Conservation (phyloP, 2,113 vertebrate species). For the Callipepla squamata region DNA sequence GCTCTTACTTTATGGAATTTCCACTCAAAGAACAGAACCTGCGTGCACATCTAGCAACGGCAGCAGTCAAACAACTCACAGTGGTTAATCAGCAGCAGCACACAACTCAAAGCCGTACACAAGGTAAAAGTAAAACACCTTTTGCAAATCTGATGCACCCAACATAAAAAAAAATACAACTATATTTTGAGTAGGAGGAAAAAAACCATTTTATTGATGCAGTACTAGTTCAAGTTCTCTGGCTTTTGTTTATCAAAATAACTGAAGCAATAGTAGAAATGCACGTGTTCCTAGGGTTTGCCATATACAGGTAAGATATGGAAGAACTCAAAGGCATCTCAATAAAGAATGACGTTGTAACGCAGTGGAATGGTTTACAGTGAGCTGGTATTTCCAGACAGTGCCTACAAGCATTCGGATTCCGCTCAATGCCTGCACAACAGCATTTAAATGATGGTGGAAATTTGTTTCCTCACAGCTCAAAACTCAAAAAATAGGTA, state of each 20-base stretch:
- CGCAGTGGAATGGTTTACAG: neutral
- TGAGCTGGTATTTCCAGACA: neutral
- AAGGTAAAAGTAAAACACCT: neutral
- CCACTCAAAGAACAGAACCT: neutral
- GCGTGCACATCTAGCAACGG: fast-evolving
- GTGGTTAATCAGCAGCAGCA: neutral
- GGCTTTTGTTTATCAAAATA: neutral
- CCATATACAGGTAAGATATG: neutral
- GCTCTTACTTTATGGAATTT: neutral
- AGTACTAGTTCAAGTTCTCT: neutral
- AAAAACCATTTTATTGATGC: neutral
- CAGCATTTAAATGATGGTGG: neutral
- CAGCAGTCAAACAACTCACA: neutral
- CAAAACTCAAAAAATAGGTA: neutral
- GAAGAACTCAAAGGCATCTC: neutral
- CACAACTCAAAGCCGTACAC: neutral
- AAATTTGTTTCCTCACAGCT: neutral
- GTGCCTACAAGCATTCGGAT: neutral
- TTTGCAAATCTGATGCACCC: neutral
- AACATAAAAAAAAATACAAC: neutral
- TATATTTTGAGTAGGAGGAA: neutral
- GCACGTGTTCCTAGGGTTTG: neutral
- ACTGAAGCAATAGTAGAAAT: neutral
- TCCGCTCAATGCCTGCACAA: neutral
- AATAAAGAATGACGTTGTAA: neutral